These are phyloP conservation scores for Rhinogobio ventralis DNA, from an alignment of 2,797 vertebrate genomes.

Conservation along the genomic window DNA sequence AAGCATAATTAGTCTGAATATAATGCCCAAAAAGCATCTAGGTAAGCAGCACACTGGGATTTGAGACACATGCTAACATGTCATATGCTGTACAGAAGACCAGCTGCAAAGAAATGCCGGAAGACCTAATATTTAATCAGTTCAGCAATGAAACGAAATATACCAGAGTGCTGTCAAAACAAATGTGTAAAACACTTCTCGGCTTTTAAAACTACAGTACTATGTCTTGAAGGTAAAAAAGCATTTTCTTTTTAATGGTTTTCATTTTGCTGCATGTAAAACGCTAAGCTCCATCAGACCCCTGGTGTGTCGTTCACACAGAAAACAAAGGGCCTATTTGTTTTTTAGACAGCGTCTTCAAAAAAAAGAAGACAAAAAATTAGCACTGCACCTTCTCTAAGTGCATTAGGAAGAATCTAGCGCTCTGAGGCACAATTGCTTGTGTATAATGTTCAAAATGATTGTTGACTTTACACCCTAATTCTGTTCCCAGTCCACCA, in stretches of 20 bases:
- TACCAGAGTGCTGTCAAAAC: conserved; percentile 27
- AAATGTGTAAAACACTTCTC: conserved; percentile 29
- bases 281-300: conserved; percentile 33
- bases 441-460: conserved; percentile 21
- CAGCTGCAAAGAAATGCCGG: conserved; percentile 16
- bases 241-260: conserved; percentile 37
- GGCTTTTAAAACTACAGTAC: conserved; percentile 15
- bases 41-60: conserved; percentile 11
- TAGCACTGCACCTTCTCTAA: conserved; percentile 1
- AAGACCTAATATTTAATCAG: conserved; percentile 43
- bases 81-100: neutral
- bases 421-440: conserved; percentile 29
- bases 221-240: conserved; percentile 39
- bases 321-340: conserved; percentile 24
- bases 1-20: neutral
- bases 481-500: conserved; percentile 27
- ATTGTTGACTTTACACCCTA: conserved; percentile 36
- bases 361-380: conserved; percentile 5
- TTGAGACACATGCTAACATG: conserved; percentile 16
- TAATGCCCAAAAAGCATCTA: neutral
- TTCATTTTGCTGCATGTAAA: conserved; percentile 42
- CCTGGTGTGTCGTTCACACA: conserved; percentile 18
- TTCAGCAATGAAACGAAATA: conserved; percentile 23
- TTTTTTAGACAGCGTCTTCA: conserved; percentile 22
- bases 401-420: conserved; percentile 5